phyloP scores from a whole-genome alignment of 2,888 invertebrate species.

The Tillus elongatus region DNA sequence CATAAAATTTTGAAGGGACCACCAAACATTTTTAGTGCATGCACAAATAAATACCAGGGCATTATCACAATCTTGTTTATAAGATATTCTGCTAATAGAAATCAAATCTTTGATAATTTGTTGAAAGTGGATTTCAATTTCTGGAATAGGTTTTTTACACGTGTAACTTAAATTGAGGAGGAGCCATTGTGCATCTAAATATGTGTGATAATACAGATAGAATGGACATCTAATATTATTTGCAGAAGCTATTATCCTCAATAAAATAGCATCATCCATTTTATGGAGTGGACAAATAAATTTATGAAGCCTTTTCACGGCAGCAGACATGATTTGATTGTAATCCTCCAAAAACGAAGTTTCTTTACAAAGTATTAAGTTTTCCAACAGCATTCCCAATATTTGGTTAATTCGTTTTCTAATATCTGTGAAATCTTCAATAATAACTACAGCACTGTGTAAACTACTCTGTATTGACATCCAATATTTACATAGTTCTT shows the following conservation, averaged over 20 bases:
- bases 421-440: constrained; percentile 1
- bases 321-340: no score
- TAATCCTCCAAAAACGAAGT: no score
- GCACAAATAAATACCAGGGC: constrained; percentile 28
- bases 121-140: constrained; percentile 18
- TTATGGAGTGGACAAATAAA: neutral
- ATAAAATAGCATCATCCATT: neutral
- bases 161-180: constrained; percentile 19
- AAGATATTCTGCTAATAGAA: constrained; percentile 24
- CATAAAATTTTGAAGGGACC: constrained; percentile 27
- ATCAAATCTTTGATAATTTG: constrained; percentile 28
- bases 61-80: constrained; percentile 17
- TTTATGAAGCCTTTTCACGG: constrained; percentile 1
- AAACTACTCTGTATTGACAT: neutral
- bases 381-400: no score
- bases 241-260: neutral
- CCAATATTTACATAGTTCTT: neutral
- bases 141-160: constrained; percentile 10
- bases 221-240: constrained; percentile 21
- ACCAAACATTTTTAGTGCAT: constrained; percentile 33
- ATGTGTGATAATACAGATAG: constrained; percentile 29
- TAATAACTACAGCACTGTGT: no score
- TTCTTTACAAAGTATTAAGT: neutral
- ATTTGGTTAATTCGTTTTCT: no score
- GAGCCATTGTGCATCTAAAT: constrained; percentile 27